These are phyloP conservation scores for Morelia viridis DNA, from an alignment of 2,797 vertebrate species.

Conservation along the genomic window DNA sequence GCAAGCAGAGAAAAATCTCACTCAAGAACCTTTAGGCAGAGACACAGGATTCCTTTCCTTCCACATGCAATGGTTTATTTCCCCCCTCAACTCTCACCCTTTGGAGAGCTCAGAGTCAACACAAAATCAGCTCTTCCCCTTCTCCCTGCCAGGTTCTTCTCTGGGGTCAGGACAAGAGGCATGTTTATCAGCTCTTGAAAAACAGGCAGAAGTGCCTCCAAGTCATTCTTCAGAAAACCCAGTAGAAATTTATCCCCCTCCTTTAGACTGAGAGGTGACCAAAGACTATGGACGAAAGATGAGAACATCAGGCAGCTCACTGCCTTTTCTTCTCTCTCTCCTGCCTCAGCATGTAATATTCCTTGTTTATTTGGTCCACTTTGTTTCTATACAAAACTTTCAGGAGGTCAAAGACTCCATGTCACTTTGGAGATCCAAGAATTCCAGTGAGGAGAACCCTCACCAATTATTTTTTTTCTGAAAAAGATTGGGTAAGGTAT, in stretches of 20 bases:
- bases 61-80: not conserved
- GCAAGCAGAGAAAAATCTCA: not conserved
- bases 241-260: not conserved
- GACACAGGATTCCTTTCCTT: not conserved
- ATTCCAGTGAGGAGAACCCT: not conserved
- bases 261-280: constrained; percentile 11
- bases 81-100: not conserved
- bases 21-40: fast-evolving
- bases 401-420: not conserved
- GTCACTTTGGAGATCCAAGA: not conserved
- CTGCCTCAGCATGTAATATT: not conserved
- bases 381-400: not conserved
- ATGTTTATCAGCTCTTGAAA: constrained; percentile 1
- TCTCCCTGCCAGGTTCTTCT: not conserved
- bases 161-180: not conserved
- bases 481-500: too few species aligned
- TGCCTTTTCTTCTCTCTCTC: too few species aligned
- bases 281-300: constrained; percentile 1
- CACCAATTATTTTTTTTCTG: too few species aligned
- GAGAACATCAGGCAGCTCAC: not conserved
- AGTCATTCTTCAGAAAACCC: not conserved
- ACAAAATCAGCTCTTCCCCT: not conserved
- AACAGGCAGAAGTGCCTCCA: not conserved
- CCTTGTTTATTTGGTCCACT: not conserved
- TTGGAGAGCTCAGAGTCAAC: not conserved